Percentiles rank a stretch among this genome's conserved stretches.
phyloP scores from a whole-genome alignment of 2,888 invertebrate species.

The Phengaris alcon region DNA sequence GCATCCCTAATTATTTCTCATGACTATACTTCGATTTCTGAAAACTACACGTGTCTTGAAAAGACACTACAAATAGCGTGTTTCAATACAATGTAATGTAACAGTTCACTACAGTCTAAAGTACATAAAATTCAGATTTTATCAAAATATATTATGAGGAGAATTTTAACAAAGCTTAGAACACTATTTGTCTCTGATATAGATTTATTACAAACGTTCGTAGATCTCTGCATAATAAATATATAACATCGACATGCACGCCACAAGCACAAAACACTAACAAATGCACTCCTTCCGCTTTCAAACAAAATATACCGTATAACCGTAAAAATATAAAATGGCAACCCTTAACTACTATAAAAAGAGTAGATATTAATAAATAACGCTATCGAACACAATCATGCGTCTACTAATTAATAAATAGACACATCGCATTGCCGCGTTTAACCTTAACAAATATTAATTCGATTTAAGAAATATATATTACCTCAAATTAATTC shows the following conservation, averaged over 20 bases:
- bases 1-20: constrained; percentile 5
- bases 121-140: constrained; percentile 42
- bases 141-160: constrained; percentile 46
- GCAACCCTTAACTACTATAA: constrained; percentile 49
- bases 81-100: constrained; percentile 17
- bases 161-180: constrained; percentile 37
- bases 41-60: constrained; percentile 14
- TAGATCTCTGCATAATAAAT: constrained; percentile 53
- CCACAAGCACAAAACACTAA: constrained; percentile 47
- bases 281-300: constrained; percentile 69
- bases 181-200: constrained; percentile 41
- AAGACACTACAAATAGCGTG: constrained; percentile 4
- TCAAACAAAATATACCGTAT: constrained; percentile 49
- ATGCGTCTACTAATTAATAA: background rate
- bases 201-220: constrained; percentile 45
- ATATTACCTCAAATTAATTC: constrained; percentile 23
- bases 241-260: constrained; percentile 38
- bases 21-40: constrained; percentile 16
- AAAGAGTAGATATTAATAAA: constrained; percentile 25
- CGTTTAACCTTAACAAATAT: background rate
- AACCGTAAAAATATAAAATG: constrained; percentile 52
- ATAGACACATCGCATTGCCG: constrained; percentile 5
- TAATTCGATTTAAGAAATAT: background rate
- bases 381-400: constrained; percentile 12
- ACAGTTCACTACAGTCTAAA: constrained; percentile 34